Evolutionary conservation across 2,888 invertebrate genomes (phyloP).

Genomic region (Acanthococcus lagerstroemiae): DNA sequence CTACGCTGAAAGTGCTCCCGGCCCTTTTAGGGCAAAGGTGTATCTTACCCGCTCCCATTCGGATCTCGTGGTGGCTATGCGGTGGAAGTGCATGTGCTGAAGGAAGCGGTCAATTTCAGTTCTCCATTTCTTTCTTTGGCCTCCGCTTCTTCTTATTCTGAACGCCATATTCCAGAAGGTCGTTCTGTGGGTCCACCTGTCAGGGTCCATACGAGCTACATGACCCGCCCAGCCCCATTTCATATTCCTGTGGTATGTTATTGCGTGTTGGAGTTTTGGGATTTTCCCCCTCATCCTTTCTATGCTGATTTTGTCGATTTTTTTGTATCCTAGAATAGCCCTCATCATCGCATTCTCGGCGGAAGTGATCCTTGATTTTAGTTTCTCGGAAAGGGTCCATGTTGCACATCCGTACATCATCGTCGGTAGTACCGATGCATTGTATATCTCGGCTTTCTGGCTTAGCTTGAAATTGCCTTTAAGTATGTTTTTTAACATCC

Average conservation of each 20-base stretch:
- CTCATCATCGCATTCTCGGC: no score
- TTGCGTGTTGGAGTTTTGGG: no score
- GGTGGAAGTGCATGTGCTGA: no score
- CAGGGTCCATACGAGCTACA: neutral
- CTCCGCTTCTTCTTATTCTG: conserved; percentile 6
- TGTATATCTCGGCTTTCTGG: neutral
- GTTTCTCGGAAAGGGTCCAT: conserved; percentile 9
- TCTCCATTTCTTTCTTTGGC: no score
- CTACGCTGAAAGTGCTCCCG: no score
- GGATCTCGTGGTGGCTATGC: no score
- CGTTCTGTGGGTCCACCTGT: conserved; percentile 1
- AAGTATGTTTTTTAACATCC: conserved; percentile 2
- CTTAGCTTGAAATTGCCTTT: neutral
- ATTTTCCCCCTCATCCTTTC: neutral
- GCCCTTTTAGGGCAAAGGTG: no score
- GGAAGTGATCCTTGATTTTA: neutral
- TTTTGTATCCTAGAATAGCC: conserved; percentile 4
- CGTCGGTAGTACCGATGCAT: conserved; percentile 5
- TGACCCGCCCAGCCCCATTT: conserved; percentile 8
- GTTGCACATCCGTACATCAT: conserved; percentile 9
- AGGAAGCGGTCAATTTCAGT: no score
- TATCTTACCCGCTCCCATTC: no score
- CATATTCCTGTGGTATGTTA: no score
- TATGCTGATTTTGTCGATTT: conserved; percentile 6
- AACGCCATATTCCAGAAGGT: neutral